These are phyloP conservation scores for Mormoops blainvillei DNA, from an alignment of 2,113 vertebrate species.

Conservation along the genomic window DNA sequence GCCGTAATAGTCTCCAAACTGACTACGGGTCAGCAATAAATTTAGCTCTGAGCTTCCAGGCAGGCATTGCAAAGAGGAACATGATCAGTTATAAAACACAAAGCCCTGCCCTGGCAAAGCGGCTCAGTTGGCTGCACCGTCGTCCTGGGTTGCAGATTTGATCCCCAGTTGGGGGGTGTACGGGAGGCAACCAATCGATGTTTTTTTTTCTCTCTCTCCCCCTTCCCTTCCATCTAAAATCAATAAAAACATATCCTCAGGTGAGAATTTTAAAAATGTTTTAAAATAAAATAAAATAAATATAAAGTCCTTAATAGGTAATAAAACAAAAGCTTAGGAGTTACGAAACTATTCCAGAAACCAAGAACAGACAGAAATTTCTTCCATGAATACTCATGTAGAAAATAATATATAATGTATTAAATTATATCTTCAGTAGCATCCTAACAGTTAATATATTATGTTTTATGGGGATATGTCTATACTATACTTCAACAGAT, in stretches of 20 bases:
- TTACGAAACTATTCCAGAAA: neutral
- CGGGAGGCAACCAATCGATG: too few species aligned
- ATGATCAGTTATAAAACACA: neutral
- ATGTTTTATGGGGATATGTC: neutral
- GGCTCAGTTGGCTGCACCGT: too few species aligned
- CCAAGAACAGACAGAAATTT: neutral
- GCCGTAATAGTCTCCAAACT: neutral
- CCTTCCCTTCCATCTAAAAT: too few species aligned
- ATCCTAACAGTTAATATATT: neutral
- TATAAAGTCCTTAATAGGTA: neutral
- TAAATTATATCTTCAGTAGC: neutral
- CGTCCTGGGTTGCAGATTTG: too few species aligned
- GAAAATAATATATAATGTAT: neutral
- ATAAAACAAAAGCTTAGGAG: neutral
- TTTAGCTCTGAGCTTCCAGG: neutral
- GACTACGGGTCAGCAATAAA: neutral
- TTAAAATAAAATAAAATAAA: neutral
- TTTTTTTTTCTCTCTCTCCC: too few species aligned
- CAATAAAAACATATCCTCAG: too few species aligned
- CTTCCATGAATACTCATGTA: neutral
- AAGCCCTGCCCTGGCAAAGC: neutral
- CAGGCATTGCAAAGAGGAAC: neutral
- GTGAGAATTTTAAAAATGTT: too few species aligned
- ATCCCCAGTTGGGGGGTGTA: too few species aligned
- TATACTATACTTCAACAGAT: neutral